Evolutionary conservation across 2,797 vertebrate genomes (phyloP), one percentile per base, ranked within the genome.

Genomic region (Ptychobarbus kaznakovi): DNA sequence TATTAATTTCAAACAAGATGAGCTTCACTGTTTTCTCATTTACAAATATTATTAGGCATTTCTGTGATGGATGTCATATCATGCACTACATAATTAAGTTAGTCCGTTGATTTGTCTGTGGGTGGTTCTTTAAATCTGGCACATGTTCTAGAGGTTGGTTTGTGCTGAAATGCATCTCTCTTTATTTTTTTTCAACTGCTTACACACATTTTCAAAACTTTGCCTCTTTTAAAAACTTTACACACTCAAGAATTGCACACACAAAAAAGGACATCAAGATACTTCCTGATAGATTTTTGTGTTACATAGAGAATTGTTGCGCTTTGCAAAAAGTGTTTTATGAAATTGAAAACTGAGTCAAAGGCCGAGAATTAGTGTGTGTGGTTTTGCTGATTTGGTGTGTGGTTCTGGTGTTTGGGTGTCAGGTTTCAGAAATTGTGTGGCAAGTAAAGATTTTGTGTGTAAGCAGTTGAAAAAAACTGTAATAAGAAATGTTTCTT

Each of bases 21-120:
- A 65, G 28, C 28, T 65, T 79, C n/a, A 42, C 11, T 58, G 35
- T 58, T 44, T 73, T 82, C 16, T 61, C 38, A 76, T 76, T 76
- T 76, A 76, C 74, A 35, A 56, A 76, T 76, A n/a, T 38, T 56
- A 35, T 35, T 75, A 76, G 20, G 49, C 49, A 38, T 76, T 76
- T 56, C 11, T 76, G 74, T 76, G 74, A 76, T 76, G 49, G 46
- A 75, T 53, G 10, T 38, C 18, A 53, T 20, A 10, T 58, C 22
- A 13, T 56, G 25, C 49, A 72, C 66, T 56, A 70, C 35, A 58
- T 44, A 40, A 72, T 72, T 28, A 28, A 38, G 20, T 12, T 20
- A 42, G 66, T 53, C 66, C 8, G 25, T 42, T 75, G 18, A 53
- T 75, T 35, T 51, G 25, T 22, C 22, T 75, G 46, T 74, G 46